These are phyloP conservation scores for Ctenoplectra terminalis DNA, from an alignment of 1,140 invertebrate genomes.

Conservation along the genomic window DNA sequence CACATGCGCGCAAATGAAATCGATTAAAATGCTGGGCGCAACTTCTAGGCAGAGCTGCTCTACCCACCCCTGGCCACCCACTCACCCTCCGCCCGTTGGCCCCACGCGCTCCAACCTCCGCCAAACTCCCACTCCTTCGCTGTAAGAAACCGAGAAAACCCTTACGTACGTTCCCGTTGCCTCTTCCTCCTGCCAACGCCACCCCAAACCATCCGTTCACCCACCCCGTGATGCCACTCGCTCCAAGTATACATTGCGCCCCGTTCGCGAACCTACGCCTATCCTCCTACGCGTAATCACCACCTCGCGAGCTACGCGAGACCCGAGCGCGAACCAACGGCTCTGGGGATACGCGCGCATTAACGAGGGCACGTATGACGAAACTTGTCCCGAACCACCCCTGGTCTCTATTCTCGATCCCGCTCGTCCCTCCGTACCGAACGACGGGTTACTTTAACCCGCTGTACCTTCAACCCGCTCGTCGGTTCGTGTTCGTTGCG, in stretches of 20 bases:
- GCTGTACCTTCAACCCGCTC: not conserved
- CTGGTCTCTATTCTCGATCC: not conserved
- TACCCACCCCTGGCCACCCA: slow-evolving; percentile 29
- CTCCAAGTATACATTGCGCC: not conserved
- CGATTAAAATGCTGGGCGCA: slow-evolving; percentile 83
- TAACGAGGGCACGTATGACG: not conserved
- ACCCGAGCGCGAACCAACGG: not conserved
- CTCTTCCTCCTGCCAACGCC: slow-evolving; percentile 44
- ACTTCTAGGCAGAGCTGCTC: slow-evolving; percentile 79
- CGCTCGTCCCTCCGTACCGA: not conserved
- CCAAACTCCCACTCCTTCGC: slow-evolving; percentile 67
- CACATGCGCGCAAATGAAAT: slow-evolving; percentile 83
- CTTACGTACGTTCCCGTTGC: slow-evolving; percentile 76
- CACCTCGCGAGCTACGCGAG: not conserved
- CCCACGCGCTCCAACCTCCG: slow-evolving; percentile 63
- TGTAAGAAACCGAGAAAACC: slow-evolving; percentile 82
- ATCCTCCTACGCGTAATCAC: slow-evolving; percentile 17
- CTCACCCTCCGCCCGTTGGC: slow-evolving; percentile 29
- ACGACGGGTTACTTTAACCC: not conserved
- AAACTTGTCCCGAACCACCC: too few species aligned
- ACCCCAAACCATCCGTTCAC: slow-evolving; percentile 16
- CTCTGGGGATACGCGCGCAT: too few species aligned
- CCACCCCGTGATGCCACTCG: slow-evolving; percentile 8
- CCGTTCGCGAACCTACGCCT: slow-evolving; percentile 10
- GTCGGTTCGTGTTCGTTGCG: not conserved